A percentile compares a stretch with the other conserved stretches of the same genome.
Evolutionary conservation across 1,140 invertebrate genomes (phyloP).

Genomic region (Sycophaga agraensis): DNA sequence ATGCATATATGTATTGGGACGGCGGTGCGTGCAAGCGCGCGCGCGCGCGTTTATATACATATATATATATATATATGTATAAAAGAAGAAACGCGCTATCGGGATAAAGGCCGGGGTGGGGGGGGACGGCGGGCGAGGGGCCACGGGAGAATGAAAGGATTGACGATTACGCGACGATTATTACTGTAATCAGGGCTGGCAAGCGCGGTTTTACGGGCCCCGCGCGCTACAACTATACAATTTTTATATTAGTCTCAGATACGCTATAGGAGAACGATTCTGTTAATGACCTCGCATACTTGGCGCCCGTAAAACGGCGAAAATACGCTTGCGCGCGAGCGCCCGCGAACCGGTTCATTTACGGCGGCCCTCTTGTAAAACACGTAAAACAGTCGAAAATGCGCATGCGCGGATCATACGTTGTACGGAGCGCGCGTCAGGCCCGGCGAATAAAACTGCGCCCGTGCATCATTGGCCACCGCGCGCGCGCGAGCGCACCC

Average conservation of each 20-base stretch:
- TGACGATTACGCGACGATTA: slow-evolving; percentile 13
- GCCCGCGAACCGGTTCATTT: slow-evolving; percentile 26
- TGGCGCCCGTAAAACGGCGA: slow-evolving; percentile 21
- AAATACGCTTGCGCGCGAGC: slow-evolving; percentile 17
- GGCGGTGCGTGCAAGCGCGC: too few species aligned
- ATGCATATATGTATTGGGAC: too few species aligned
- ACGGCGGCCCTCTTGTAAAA: slow-evolving; percentile 18
- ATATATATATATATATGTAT: too few species aligned
- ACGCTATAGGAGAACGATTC: slow-evolving; percentile 20
- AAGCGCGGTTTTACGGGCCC: slow-evolving; percentile 7
- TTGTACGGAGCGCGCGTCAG: slow-evolving; percentile 5
- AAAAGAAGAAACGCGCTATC: too few species aligned
- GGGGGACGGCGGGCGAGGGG: neutral
- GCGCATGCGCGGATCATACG: slow-evolving; percentile 16
- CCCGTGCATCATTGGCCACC: slow-evolving; percentile 22
- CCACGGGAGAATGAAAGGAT: neutral
- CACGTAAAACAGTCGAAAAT: slow-evolving; percentile 30
- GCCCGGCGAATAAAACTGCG: slow-evolving; percentile 15
- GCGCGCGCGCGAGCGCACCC: slow-evolving; percentile 8
- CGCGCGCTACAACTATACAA: slow-evolving; percentile 1
- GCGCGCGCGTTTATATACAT: too few species aligned
- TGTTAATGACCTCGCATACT: slow-evolving; percentile 25
- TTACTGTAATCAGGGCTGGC: slow-evolving; percentile 10
- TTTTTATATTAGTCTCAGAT: slow-evolving; percentile 21
- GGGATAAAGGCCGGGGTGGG: too few species aligned